Base-by-base conservation (phyloP, 2,888 invertebrate genomes). In the Parnassius smintheus region DNA sequence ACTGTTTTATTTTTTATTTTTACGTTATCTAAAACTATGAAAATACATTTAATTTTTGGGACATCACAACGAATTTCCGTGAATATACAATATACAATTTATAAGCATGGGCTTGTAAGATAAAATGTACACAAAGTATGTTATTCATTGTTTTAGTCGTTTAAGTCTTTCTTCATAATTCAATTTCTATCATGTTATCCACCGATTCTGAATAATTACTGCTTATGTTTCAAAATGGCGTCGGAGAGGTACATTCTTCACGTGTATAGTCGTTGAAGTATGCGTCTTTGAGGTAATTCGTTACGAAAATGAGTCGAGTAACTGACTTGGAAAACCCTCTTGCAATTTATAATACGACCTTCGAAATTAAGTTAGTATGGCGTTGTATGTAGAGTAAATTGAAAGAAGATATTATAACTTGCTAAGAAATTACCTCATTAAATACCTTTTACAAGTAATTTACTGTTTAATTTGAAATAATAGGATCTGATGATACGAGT, bases 221-320 rank as follows among this genome's bases (percentile, higher is more conserved):
- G 54, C 63, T 22, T 45, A 56, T 54, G 56, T 56, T 62, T 42
- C 61, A 70, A 66, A 59, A 71, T 76, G 69, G 75, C 75, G 63
- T 75, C 71, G 65, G 63, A 67, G 70, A 67, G 61, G 69, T 68
- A 69, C 76, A 74, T 63, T 61, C 76, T 71, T 77, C 73, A 77
- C 63, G 61, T 76, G 75, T 75, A 75, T 75, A 81, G 76, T 78
- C 75, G 76, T 72, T 74, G 68, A 75, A 75, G 74, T 75, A 77
- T 77, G 73, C 68, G 69, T 69, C 68, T 74, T 75, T 71, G 74
- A 71, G 77, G 74, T 76, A 75, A 76, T 79, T 80, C 75, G 72
- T 68, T 73, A 75, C 75, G 77, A 82, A 82, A 81, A 81, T 78
- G 76, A 75, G 75, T 71, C 73, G 70, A 75, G 59, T 72, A 72